Percentiles rank a stretch among this genome's conserved stretches.
These are phyloP conservation scores for Rhadina sibilatrix DNA, from an alignment of 2,113 vertebrate genomes.

Conservation along the genomic window DNA sequence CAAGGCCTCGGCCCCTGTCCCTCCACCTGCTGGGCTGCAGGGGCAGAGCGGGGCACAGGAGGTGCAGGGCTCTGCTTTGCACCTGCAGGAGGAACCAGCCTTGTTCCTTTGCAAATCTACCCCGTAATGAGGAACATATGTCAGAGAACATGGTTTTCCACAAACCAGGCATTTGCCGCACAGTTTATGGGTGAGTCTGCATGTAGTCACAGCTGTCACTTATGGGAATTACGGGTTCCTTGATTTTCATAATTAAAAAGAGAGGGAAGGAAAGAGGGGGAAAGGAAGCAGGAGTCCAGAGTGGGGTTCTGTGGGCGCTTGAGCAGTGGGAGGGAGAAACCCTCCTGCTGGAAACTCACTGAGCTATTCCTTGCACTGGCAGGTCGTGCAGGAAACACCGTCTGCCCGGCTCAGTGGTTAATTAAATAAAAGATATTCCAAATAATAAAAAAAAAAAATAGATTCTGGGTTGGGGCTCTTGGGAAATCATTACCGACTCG, in stretches of 20 bases:
- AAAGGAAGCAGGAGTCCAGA: not conserved
- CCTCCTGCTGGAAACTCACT: not conserved
- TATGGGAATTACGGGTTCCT: constrained; percentile 43
- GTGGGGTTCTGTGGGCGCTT: not conserved
- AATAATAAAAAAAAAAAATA: not conserved
- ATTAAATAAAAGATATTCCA: constrained; percentile 26
- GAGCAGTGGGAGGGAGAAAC: not conserved
- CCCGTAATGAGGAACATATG: constrained; percentile 62
- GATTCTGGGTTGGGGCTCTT: constrained; percentile 1
- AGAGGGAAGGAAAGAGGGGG: constrained; percentile 1
- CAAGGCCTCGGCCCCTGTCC: fast-evolving
- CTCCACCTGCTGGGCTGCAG: not conserved
- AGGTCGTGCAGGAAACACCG: not conserved
- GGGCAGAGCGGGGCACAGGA: not conserved
- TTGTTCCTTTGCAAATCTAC: not conserved
- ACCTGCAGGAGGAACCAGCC: constrained; percentile 24
- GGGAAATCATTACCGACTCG: constrained; percentile 28
- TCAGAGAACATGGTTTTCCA: constrained; percentile 34
- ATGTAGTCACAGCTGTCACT: constrained; percentile 54
- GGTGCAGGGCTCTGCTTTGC: not conserved
- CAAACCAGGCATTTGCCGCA: constrained; percentile 37
- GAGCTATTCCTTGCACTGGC: not conserved
- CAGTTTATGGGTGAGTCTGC: constrained; percentile 37
- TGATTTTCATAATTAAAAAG: constrained; percentile 50
- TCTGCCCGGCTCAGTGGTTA: not conserved